These are phyloP conservation scores for Drosophila orena DNA, from an alignment of 1,140 invertebrate genomes.

Conservation along the genomic window DNA sequence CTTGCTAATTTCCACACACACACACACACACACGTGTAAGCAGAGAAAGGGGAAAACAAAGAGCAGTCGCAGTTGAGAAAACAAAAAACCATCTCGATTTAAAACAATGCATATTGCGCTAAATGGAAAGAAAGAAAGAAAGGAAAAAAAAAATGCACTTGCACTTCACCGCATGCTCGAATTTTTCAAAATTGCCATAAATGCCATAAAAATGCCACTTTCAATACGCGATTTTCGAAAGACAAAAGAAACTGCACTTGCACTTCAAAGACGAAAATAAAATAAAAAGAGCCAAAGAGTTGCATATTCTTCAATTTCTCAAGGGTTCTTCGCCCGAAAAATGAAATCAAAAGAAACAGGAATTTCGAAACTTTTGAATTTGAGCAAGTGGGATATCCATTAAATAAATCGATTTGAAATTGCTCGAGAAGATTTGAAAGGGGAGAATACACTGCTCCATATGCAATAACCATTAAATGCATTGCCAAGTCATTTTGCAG, in stretches of 20 bases:
- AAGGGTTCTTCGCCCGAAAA: conserved; percentile 22
- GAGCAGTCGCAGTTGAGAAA: conserved; percentile 7
- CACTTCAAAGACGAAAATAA: conserved; percentile 25
- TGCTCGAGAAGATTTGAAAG: too few relatives aligned
- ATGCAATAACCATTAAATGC: neutral
- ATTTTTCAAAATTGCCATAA: conserved; percentile 42
- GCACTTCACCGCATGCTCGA: conserved; percentile 76
- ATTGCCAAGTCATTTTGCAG: neutral
- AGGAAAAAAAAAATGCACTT: conserved; percentile 57
- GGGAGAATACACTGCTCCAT: too few relatives aligned
- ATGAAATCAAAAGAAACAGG: neutral
- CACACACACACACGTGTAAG: conserved; percentile 3
- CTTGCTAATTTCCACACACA: conserved; percentile 45
- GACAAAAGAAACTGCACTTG: conserved; percentile 37
- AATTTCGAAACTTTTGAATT: neutral
- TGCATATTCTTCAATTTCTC: conserved; percentile 24
- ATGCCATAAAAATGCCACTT: conserved; percentile 34
- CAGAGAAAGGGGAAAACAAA: conserved; percentile 21
- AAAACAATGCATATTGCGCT: conserved; percentile 68
- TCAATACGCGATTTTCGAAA: conserved; percentile 2
- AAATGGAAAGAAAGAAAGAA: conserved; percentile 40
- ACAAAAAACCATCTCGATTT: conserved; percentile 12
- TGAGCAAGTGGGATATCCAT: too few relatives aligned
- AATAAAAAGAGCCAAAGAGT: conserved; percentile 5
- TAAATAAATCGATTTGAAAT: too few relatives aligned